Base-by-base conservation (phyloP, 1,140 invertebrate species). In the Paralvinella palmiformis region DNA sequence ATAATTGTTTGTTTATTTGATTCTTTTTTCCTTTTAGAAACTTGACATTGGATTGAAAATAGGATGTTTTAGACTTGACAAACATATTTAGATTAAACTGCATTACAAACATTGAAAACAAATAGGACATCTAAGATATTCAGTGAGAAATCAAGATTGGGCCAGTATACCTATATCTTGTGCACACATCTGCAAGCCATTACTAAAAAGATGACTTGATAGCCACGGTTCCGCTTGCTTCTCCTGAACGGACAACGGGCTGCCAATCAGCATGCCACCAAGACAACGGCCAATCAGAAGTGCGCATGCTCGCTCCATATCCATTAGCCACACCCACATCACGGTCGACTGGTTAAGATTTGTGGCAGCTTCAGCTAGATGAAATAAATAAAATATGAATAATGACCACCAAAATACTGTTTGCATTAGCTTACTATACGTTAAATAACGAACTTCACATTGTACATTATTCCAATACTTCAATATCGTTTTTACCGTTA, bases 311-410 rank as follows among this genome's bases (percentile, higher is more conserved):
- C 85, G 73, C 72, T 87, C 85, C 67, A 87, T 71, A 74, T 87
- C 86, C 20, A 87, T 71, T 63, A 86, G 74, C 86, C 86, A 88
- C 3, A 83, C 72, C 85, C 85, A 87, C 7, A 78, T 81, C 66
- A 78, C 72, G 57, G 79, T 74, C 1, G 76, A 73, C 20, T n/a
- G 7, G 6, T 4, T 22, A 27, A 52, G 48, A 52, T 17, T 20
- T 7, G 2, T 2, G 48, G 24, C 48, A 4, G 48, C 31, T 7
- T 52, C 48, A 20, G 24, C 48, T 29, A 52, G n/a, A n/a, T 44
- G n/a, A 15, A 44, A 15, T 15, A 44, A 13, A 44, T 44, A 44
- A 44, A 0, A n/a, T n/a, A 1, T 15, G n/a, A 17, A 50, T 22
- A 4, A 50, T 15, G 27, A 50, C 17, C 20, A 50, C 17, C 0